Base-by-base conservation (phyloP, 2,797 vertebrate genomes). In the Brachyalestes nurse region DNA sequence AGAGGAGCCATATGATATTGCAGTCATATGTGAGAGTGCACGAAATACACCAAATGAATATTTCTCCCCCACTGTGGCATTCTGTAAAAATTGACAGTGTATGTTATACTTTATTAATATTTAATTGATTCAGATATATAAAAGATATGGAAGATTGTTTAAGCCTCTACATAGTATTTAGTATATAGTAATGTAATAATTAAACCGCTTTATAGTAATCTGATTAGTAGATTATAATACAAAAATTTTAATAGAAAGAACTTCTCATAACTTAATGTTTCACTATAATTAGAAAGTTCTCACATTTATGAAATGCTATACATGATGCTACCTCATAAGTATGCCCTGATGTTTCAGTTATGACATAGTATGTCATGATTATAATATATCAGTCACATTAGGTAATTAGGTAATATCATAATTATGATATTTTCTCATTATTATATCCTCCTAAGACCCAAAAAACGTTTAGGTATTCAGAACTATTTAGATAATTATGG, bases 11-110 rank as follows among this genome's bases (percentile, higher is more conserved):
- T 95, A 95, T 0, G 94, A 94, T 45, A 94, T 92, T 19, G 93
- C 93, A 6, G 94, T 92, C 94, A 95, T 95, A 88, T 95, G 94
- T 17, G 93, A 95, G 0, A 95, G 92, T 23, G 94, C 94, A 42
- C 94, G 90, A 74, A 95, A 94, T 40, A 95, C 91, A 58, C 94
- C 94, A 90, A 93, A 94, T 0, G 95, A 94, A 87, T 95, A 95
- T 78, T 95, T 94, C 75, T 93, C 93, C 0, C 88, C 91, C 81
- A 94, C 93, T 17, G 93, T 90, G 75, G 92, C 91, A 17, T 95
- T 94, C 95, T 95, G 90, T 62, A 49, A 82, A 45, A 71, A 75
- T 40, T 25, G 62, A 64, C 6, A 49, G 47, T 49, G 12, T 49
- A 49, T 14, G 3, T 13, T 13, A 34, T 5, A 28, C 28, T 17